Percentiles rank a stretch among this genome's conserved stretches.
These are phyloP conservation scores for Schizotus pectinicornis DNA, from an alignment of 2,888 invertebrate species.

Conservation along the genomic window DNA sequence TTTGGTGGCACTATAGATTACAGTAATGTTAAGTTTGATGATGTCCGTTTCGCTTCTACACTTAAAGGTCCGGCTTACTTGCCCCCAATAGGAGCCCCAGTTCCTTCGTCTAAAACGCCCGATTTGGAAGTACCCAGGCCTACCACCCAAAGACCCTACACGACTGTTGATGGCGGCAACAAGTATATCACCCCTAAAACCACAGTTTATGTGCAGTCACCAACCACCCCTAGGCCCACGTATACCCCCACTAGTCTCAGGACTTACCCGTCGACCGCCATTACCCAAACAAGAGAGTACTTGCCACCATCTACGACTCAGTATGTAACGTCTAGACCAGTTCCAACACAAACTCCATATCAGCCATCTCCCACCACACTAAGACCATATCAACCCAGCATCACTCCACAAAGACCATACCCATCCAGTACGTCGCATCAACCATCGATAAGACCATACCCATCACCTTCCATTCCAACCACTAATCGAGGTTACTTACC, in stretches of 20 bases:
- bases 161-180: too few relatives aligned
- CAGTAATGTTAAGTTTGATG: constrained; percentile 49
- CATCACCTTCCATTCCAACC: constrained; percentile 1
- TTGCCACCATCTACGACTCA: constrained; percentile 13
- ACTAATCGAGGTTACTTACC: constrained; percentile 18
- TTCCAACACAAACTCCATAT: constrained; percentile 5
- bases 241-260: constrained; percentile 21
- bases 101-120: constrained; percentile 31
- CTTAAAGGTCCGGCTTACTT: constrained; percentile 55
- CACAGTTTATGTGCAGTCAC: constrained; percentile 15
- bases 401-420: constrained; percentile 31
- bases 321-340: too few relatives aligned
- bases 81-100: constrained; percentile 48
- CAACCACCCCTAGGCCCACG: constrained; percentile 3
- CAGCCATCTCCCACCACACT: constrained; percentile 23
- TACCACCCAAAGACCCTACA: constrained; percentile 32
- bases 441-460: constrained; percentile 6
- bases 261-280: constrained; percentile 16
- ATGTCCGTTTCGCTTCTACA: constrained; percentile 51
- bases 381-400: constrained; percentile 12
- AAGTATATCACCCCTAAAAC: not conserved
- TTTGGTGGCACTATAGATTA: constrained; percentile 52
- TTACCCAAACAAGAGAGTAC: not conserved
- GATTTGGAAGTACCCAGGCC: constrained; percentile 25
- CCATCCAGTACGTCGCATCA: constrained; percentile 9